Percentiles rank a stretch among this genome's conserved stretches.
Conservation (phyloP, 2,888 invertebrate genomes). For the Blastobasis lacticolella region DNA sequence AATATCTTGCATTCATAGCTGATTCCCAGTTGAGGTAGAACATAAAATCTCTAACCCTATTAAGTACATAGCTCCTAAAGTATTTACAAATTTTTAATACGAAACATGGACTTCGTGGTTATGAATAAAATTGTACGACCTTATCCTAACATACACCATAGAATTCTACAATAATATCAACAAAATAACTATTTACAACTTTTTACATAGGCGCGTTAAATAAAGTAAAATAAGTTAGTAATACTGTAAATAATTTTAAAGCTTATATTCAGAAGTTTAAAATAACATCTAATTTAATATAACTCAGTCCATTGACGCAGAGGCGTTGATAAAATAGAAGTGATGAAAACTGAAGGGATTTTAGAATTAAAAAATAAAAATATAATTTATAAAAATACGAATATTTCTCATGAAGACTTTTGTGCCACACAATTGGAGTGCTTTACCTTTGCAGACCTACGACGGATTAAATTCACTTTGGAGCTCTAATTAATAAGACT, state of each 20-base stretch:
- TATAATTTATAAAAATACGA: no score
- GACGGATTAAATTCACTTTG: no score
- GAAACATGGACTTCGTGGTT: neutral
- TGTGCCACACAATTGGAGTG: no score
- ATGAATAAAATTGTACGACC: slow-evolving; percentile 2
- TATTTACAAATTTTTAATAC: slow-evolving; percentile 24
- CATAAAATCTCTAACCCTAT: slow-evolving; percentile 41
- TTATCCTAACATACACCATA: slow-evolving; percentile 1
- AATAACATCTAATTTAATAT: slow-evolving; percentile 19
- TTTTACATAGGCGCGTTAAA: slow-evolving; percentile 43
- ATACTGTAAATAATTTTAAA: slow-evolving; percentile 72
- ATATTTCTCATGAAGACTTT: no score
- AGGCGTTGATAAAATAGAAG: slow-evolving; percentile 3
- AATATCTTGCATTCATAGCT: slow-evolving; percentile 5
- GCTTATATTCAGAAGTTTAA: slow-evolving; percentile 44
- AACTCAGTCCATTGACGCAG: slow-evolving; percentile 43
- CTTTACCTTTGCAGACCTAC: no score
- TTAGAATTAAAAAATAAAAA: no score
- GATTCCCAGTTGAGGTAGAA: slow-evolving; percentile 62
- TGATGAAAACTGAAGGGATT: no score
- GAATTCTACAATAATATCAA: slow-evolving; percentile 23
- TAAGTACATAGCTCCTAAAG: slow-evolving; percentile 25
- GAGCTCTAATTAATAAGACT: no score
- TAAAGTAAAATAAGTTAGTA: slow-evolving; percentile 66
- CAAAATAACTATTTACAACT: slow-evolving; percentile 58